Evolutionary conservation across 2,797 vertebrate species (phyloP).

Genomic region (Leuciscus waleckii): DNA sequence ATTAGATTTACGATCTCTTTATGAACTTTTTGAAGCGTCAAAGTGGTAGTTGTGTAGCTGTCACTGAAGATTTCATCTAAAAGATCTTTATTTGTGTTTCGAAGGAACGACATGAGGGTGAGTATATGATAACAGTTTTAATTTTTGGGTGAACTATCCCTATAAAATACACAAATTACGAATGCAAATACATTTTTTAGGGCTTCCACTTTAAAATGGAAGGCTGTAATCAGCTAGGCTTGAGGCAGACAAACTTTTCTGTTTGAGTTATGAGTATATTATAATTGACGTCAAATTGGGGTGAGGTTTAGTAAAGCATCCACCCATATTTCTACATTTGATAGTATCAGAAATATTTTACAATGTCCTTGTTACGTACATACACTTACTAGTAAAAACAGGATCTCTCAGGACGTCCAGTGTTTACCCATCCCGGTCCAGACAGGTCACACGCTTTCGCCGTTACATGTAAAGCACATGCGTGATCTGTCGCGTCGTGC

Average conservation of each 20-base stretch:
- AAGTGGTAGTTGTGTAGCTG: background rate
- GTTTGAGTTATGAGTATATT: background rate
- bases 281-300: background rate
- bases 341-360: background rate
- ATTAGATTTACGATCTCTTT: background rate
- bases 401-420: background rate
- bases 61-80: background rate
- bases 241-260: background rate
- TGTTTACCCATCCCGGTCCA: slow-evolving; percentile 9
- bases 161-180: background rate
- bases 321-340: background rate
- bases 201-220: background rate
- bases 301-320: background rate
- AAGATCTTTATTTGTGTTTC: background rate
- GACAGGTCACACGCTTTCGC: slow-evolving; percentile 41
- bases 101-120: background rate
- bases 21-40: too few relatives aligned
- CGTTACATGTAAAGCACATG: slow-evolving; percentile 40
- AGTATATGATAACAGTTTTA: background rate
- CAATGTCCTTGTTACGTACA: background rate
- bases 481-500: slow-evolving; percentile 20
- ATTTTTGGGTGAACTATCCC: background rate
- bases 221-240: background rate
- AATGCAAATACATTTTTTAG: background rate
- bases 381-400: background rate